phyloP scores from a whole-genome alignment of 2,113 vertebrate species.

The Callorhinus ursinus region DNA sequence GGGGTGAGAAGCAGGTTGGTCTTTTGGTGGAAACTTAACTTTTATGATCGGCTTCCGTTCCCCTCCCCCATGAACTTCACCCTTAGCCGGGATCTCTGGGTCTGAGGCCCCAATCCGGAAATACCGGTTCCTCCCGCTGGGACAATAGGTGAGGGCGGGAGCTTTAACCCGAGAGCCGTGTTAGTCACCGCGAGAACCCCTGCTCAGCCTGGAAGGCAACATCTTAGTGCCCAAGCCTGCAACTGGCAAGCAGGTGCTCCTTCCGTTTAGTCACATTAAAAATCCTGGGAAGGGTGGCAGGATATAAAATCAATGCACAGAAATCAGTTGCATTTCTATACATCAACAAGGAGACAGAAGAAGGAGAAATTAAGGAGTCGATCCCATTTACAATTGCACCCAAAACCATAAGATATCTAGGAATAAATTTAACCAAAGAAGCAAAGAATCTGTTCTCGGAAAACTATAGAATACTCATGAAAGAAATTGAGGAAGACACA shows the following conservation, averaged over 20 bases:
- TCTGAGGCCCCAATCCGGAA: conserved; percentile 80
- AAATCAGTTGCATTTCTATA: too few relatives aligned
- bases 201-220: not conserved
- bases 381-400: too few relatives aligned
- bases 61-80: conserved; percentile 48
- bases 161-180: not conserved
- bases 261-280: not conserved
- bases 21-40: conserved; percentile 40
- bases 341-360: too few relatives aligned
- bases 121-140: conserved; percentile 82
- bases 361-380: too few relatives aligned
- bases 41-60: conserved; percentile 24
- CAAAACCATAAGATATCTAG: too few relatives aligned
- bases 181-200: conserved; percentile 65
- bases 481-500: too few relatives aligned
- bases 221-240: not conserved
- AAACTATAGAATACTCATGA: too few relatives aligned
- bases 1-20: not conserved
- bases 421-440: too few relatives aligned
- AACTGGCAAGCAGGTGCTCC: not conserved
- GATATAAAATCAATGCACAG: too few relatives aligned
- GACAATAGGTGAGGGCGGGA: conserved; percentile 69
- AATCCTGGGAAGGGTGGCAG: not conserved
- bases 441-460: too few relatives aligned
- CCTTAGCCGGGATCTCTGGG: not conserved